Evolutionary conservation across 2,113 vertebrate genomes (phyloP), one percentile per base, ranked within the genome.

Genomic region (Oncorhynchus nerka): DNA sequence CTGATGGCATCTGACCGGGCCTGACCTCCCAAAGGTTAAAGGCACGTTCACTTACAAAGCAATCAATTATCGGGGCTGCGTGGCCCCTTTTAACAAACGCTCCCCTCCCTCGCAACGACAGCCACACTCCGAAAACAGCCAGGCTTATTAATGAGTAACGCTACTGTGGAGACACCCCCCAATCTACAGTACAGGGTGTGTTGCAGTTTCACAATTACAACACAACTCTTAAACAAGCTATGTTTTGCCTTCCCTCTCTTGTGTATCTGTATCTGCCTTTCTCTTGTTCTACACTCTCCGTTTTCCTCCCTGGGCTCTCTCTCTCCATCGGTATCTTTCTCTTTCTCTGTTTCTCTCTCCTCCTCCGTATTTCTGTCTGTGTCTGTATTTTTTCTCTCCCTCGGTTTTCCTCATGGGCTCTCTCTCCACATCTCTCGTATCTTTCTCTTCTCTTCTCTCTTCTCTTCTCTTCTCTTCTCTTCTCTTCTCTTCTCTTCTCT

Each of bases 21-120:
- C 90, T 89, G 91, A 93, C 93, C 91, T 92, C 91, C 86, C 83
- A 93, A 93, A 93, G 92, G 92, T 93, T 92, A 93, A 93, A 93
- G 92, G 92, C 92, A 92, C 87, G 87, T 93, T 93, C 92, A 83
- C 89, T 93, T 92, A 93, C 91, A 92, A 90, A 91, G 91, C 91
- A 93, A 93, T 93, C 92, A 92, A 93, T 93, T 93, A 93, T 89
- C 78, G 83, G 79, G 86, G 8, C 39, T 9, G 9, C 39, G 39
- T 12, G 70, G 84, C 81, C 83, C 88, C 91, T 91, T 91, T 89
- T 88, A 91, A 81, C 89, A 88, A 92, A 68, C 67, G 30, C 49
- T 39, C 48, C 74, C 68, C n/a, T 30, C 64, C 49, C 73, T 30
- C 51, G 48, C 80, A 85, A 81, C 87, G 87, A 84, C 83, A 87